phyloP scores from a whole-genome alignment of 1,140 invertebrate genomes.

The Saccostrea cuccullata region DNA sequence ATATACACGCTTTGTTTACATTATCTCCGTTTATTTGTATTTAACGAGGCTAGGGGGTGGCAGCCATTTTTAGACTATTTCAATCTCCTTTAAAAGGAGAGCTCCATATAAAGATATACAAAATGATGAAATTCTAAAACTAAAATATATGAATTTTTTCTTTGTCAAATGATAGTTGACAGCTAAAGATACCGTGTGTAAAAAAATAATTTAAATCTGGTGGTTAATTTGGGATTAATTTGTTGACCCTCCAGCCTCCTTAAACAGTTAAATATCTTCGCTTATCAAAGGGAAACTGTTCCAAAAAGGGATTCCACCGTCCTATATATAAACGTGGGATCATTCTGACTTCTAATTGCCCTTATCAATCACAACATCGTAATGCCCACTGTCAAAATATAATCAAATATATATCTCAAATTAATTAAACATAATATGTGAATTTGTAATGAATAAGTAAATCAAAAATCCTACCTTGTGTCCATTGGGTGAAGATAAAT shows the following conservation, averaged over 20 bases:
- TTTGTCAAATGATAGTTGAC: too few relatives aligned
- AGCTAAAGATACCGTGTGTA: too few relatives aligned
- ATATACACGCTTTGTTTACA: conserved; percentile 11
- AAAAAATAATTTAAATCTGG: too few relatives aligned
- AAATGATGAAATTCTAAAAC: too few relatives aligned
- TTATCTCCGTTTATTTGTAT: background rate
- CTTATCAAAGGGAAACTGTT: background rate
- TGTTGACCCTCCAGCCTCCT: too few relatives aligned
- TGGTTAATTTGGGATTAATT: too few relatives aligned
- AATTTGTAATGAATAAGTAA: background rate
- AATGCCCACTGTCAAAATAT: background rate
- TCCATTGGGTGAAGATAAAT: background rate
- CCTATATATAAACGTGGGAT: background rate
- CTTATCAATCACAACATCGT: background rate
- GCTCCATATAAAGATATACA: too few relatives aligned
- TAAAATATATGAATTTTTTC: too few relatives aligned
- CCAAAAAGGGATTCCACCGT: background rate
- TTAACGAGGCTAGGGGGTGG: too few relatives aligned
- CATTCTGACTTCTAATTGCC: conserved; percentile 6
- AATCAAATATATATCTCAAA: background rate
- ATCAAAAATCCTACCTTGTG: background rate
- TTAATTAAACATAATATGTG: background rate
- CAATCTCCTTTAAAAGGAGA: too few relatives aligned
- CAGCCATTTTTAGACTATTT: too few relatives aligned
- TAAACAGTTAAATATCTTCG: background rate